Percentiles rank a stretch among this genome's conserved stretches.
Conservation (phyloP, 2,113 vertebrate genomes). For the Petrocephalus zakoni region DNA sequence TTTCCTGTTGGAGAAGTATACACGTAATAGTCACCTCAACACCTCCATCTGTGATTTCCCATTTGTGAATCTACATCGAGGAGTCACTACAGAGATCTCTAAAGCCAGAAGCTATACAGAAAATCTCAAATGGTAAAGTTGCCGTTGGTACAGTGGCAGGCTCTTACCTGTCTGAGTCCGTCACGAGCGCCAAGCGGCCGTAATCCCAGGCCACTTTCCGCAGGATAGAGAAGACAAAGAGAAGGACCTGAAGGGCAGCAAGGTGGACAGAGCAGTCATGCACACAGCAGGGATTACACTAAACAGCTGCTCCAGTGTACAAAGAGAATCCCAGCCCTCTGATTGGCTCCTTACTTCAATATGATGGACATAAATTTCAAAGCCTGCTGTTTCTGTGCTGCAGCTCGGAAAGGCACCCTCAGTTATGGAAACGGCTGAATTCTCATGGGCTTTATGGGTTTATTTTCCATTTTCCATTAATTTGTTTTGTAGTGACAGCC, state of each 20-base stretch:
- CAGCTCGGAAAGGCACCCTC: background rate
- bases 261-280: background rate
- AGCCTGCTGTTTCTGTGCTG: background rate
- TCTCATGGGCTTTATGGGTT: background rate
- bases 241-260: conserved; percentile 65
- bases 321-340: background rate
- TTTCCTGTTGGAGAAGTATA: background rate
- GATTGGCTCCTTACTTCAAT: background rate
- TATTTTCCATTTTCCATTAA: background rate
- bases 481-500: background rate
- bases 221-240: conserved; percentile 91
- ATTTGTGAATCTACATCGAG: background rate
- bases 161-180: conserved; percentile 89
- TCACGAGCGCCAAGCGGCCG: conserved; percentile 91
- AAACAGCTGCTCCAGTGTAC: background rate
- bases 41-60: background rate
- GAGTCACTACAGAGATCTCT: background rate
- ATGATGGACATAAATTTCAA: background rate
- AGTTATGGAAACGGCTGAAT: background rate
- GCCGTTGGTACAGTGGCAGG: background rate
- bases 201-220: conserved; percentile 97
- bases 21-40: background rate
- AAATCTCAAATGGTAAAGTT: background rate
- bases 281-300: background rate
- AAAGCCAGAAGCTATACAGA: background rate